Conservation (phyloP, 1,140 invertebrate genomes). For the Drosophila arawakana region DNA sequence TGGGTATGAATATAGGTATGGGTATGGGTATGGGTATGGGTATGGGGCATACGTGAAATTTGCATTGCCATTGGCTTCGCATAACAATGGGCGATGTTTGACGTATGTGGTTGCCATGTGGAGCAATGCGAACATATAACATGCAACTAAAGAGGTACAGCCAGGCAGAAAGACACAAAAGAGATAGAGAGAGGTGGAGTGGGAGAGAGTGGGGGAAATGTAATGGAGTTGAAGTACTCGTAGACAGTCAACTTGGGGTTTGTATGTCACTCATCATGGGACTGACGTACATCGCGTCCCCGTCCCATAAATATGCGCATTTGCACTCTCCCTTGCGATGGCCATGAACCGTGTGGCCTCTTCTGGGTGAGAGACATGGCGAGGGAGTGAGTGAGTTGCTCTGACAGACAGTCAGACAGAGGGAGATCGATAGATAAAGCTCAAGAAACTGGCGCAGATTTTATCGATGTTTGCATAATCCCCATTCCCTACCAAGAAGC, state of each 20-base stretch:
- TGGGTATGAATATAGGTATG: slow-evolving; percentile 18
- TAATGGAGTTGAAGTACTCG: neutral
- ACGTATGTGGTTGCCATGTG: slow-evolving; percentile 64
- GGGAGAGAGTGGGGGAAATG: neutral
- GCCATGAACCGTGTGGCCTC: slow-evolving; percentile 65
- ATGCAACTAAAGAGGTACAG: slow-evolving; percentile 9
- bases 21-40: slow-evolving; percentile 13
- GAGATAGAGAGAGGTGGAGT: slow-evolving; percentile 9
- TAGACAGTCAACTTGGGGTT: slow-evolving; percentile 65
- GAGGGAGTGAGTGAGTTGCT: neutral
- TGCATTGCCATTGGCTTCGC: slow-evolving; percentile 64
- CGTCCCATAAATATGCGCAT: slow-evolving; percentile 66
- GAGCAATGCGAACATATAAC: slow-evolving; percentile 19
- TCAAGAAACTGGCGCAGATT: slow-evolving; percentile 70
- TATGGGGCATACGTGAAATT: slow-evolving; percentile 38
- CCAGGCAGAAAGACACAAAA: neutral
- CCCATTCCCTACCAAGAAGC: slow-evolving; percentile 36
- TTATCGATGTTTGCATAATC: slow-evolving; percentile 66
- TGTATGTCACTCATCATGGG: slow-evolving; percentile 68
- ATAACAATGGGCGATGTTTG: slow-evolving; percentile 64
- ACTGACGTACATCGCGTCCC: slow-evolving; percentile 60
- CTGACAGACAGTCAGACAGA: neutral
- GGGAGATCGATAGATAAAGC: slow-evolving; percentile 11
- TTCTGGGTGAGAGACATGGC: neutral
- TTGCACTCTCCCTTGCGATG: slow-evolving; percentile 53